A percentile compares a stretch with the other conserved stretches of the same genome.
phyloP scores from a whole-genome alignment of 2,113 vertebrate genomes.

The Vulpes ferrilata region DNA sequence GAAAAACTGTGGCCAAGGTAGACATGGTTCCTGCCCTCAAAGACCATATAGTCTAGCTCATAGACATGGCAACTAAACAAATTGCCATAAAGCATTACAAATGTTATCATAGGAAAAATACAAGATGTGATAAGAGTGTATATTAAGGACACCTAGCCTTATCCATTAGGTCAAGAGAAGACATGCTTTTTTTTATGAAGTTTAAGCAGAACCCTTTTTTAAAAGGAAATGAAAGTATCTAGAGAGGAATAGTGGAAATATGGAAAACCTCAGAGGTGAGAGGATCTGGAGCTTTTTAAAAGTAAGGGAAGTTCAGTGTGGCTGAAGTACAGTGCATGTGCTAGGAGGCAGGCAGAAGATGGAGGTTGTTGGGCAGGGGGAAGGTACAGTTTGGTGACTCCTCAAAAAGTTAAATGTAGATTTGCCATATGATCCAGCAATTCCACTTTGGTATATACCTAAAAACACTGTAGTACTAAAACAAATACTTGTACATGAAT shows the following conservation, averaged over 20 bases:
- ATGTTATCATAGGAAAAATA: neutral
- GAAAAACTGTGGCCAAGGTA: no score
- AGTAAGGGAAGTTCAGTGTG: neutral
- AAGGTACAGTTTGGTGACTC: neutral
- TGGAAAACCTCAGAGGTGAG: neutral
- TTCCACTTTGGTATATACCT: neutral
- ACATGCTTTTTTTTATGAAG: neutral
- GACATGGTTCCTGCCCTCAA: neutral
- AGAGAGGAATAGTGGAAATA: neutral
- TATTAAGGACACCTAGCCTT: neutral
- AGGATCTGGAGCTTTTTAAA: neutral
- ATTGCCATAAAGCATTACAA: neutral
- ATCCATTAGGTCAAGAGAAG: neutral
- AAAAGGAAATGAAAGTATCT: neutral
- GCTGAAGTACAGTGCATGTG: neutral
- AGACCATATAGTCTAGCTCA: neutral
- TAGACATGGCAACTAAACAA: neutral
- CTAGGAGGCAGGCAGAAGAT: neutral
- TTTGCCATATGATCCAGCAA: neutral
- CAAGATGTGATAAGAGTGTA: neutral
- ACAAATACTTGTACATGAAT: neutral
- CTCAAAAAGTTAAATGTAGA: neutral
- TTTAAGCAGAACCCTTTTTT: neutral
- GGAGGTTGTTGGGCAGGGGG: no score
- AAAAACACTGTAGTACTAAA: neutral